A percentile compares a stretch with the other conserved stretches of the same genome.
phyloP scores from a whole-genome alignment of 2,888 invertebrate species.

The Nephrotoma appendiculata region DNA sequence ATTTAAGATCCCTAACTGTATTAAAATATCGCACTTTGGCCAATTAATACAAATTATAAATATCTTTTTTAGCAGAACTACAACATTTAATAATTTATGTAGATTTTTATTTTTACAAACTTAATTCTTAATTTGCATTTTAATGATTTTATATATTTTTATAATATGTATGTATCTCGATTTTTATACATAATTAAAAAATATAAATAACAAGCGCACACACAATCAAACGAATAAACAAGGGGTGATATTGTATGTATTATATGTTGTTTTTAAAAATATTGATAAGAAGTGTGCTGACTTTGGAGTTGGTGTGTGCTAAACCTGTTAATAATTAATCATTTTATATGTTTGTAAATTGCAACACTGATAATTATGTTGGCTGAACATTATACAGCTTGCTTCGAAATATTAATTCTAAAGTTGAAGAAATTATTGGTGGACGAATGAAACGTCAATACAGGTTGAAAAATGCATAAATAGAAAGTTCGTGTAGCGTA shows the following conservation, averaged over 20 bases:
- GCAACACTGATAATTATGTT: no score
- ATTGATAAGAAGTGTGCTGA: background rate
- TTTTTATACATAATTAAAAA: background rate
- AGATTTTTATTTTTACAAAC: background rate
- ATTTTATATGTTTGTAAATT: background rate
- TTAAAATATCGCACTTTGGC: background rate
- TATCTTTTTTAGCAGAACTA: background rate
- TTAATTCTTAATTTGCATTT: background rate
- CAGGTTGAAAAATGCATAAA: no score
- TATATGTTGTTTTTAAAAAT: background rate
- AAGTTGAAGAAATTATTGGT: no score
- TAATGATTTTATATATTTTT: background rate
- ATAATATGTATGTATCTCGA: background rate
- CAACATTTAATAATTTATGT: background rate
- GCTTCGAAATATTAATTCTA: no score
- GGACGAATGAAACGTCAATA: no score
- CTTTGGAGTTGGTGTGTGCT: background rate
- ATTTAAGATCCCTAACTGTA: background rate
- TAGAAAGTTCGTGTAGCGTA: no score
- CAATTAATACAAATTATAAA: background rate
- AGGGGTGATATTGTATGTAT: background rate
- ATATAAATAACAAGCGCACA: background rate
- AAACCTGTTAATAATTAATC: background rate
- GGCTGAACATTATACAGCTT: no score
- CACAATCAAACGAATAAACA: background rate